A percentile compares a stretch with the other conserved stretches of the same genome.
These are phyloP conservation scores for Ceryle rudis DNA, from an alignment of 2,797 vertebrate species.

Conservation along the genomic window DNA sequence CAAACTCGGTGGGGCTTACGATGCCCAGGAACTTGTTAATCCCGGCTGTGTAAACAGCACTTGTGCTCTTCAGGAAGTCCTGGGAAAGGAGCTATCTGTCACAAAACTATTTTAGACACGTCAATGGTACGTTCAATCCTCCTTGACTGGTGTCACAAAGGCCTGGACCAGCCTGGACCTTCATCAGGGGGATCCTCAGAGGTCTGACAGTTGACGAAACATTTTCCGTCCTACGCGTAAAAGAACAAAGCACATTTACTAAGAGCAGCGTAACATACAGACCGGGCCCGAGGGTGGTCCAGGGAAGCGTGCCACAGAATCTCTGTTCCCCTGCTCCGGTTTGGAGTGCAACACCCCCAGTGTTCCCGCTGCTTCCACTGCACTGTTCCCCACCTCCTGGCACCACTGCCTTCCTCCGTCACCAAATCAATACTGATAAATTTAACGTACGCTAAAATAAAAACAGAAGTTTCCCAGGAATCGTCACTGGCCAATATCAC, in stretches of 20 bases:
- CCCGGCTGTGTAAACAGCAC: neutral
- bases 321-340: neutral
- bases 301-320: neutral
- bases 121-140: neutral
- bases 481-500: neutral
- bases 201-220: neutral
- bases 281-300: accelerated
- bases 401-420: neutral
- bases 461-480: neutral
- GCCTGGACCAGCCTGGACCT: neutral
- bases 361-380: neutral
- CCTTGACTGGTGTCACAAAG: neutral
- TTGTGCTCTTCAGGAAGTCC: neutral
- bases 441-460: neutral
- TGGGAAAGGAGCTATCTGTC: neutral
- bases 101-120: neutral
- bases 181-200: neutral
- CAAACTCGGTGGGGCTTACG: accelerated
- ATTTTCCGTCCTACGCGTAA: neutral
- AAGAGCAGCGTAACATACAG: neutral
- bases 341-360: neutral
- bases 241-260: neutral
- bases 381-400: neutral
- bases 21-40: neutral
- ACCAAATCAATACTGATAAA: neutral